Percentiles rank a stretch among this genome's conserved stretches.
These are phyloP conservation scores for Prunella himalayana DNA, from an alignment of 2,113 vertebrate genomes.

Conservation along the genomic window DNA sequence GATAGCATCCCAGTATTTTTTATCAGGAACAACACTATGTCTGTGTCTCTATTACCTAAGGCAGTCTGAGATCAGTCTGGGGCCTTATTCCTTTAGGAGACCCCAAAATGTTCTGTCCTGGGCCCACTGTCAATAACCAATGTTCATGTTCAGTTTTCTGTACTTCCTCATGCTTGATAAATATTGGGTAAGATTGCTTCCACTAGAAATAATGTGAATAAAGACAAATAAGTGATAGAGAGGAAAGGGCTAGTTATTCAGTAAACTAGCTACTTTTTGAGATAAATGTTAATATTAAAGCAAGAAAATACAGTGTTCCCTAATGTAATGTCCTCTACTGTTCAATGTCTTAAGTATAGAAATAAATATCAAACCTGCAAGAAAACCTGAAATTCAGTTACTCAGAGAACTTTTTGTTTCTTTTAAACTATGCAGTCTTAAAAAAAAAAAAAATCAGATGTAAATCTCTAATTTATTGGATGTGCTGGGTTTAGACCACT, in stretches of 20 bases:
- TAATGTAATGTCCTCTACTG: not conserved
- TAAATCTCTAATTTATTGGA: not conserved
- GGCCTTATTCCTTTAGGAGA: not conserved
- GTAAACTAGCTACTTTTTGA: not conserved
- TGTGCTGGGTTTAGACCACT: not conserved
- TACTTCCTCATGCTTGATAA: not conserved
- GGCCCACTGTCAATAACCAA: not conserved
- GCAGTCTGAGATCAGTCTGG: not conserved
- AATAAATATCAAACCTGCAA: not conserved
- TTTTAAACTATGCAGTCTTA: not conserved
- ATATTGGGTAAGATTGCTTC: not conserved
- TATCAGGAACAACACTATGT: not conserved
- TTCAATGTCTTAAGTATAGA: not conserved
- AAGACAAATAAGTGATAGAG: not conserved
- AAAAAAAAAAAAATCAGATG: not conserved
- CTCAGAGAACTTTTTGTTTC: not conserved
- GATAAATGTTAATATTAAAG: not conserved
- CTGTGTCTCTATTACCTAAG: not conserved
- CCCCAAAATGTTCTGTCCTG: not conserved
- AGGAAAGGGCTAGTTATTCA: not conserved
- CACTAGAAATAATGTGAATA: not conserved
- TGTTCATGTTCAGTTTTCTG: not conserved
- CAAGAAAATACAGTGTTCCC: not conserved
- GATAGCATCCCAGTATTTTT: not conserved
- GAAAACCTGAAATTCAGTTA: not conserved